Percentiles rank a stretch among this genome's conserved stretches.
These are phyloP conservation scores for Temnothorax ravouxi DNA, from an alignment of 2,888 invertebrate species.

Conservation along the genomic window DNA sequence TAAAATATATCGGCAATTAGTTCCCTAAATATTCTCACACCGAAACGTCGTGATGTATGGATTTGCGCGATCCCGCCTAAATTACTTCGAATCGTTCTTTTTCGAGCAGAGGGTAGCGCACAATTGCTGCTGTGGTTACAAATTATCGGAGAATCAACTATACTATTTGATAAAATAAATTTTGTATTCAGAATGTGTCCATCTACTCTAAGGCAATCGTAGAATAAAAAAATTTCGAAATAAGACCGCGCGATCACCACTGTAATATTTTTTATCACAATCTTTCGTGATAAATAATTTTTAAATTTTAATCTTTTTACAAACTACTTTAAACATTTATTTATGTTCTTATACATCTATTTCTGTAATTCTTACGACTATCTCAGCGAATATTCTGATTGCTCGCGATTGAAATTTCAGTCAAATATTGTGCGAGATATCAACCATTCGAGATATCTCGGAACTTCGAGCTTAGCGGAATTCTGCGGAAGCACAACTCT, in stretches of 20 bases:
- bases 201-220: not conserved
- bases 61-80: conserved; percentile 75
- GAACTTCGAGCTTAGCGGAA: conserved; percentile 8
- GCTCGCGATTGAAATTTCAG: conserved; percentile 37
- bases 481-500: conserved; percentile 18
- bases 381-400: not conserved
- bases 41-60: conserved; percentile 84
- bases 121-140: conserved; percentile 72
- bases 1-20: conserved; percentile 86
- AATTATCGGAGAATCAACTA: conserved; percentile 65
- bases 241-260: not conserved
- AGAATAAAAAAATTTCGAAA: not conserved
- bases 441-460: conserved; percentile 11
- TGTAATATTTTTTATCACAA: too few relatives aligned
- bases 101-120: conserved; percentile 76
- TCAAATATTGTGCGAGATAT: conserved; percentile 3
- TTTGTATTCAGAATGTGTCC: conserved; percentile 8
- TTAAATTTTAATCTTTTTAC: not conserved
- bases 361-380: not conserved
- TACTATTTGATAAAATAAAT: not conserved
- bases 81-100: conserved; percentile 85
- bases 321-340: not conserved
- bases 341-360: not conserved
- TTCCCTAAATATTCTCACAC: conserved; percentile 85
- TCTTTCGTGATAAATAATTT: not conserved